Percentiles rank a stretch among this genome's conserved stretches.
Conservation (phyloP, 2,797 vertebrate genomes). For the Arctocebus calabarensis region DNA sequence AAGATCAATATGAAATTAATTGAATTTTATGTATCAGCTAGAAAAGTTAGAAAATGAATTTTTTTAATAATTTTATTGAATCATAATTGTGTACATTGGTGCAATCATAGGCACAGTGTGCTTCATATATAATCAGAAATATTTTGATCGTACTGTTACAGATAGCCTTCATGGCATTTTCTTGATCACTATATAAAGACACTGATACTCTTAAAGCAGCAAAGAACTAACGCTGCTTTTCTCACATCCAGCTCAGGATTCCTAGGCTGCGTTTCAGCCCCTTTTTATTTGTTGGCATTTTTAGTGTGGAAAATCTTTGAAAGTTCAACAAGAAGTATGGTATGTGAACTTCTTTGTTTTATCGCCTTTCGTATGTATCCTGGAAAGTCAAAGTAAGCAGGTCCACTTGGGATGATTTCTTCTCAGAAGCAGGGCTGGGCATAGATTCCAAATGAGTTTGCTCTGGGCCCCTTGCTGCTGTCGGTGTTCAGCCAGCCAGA, state of each 20-base stretch:
- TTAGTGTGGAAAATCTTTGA: conserved; percentile 30
- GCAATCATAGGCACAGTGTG: too few species aligned
- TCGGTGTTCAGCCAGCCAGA: not conserved
- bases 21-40: not conserved
- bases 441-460: not conserved
- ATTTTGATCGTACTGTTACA: too few species aligned
- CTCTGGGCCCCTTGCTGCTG: not conserved
- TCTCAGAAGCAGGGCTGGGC: not conserved
- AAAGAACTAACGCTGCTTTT: not conserved
- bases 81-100: too few species aligned
- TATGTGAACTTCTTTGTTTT: not conserved
- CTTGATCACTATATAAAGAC: too few species aligned
- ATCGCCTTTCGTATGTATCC: not conserved
- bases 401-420: not conserved
- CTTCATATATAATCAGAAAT: too few species aligned
- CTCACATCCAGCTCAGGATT: not conserved
- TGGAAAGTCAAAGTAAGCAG: not conserved
- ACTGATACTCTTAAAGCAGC: not conserved
- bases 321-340: not conserved
- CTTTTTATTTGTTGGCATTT: not conserved
- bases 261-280: fast-evolving
- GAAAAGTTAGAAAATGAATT: not conserved
- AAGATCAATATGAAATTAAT: not conserved
- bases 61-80: too few species aligned
- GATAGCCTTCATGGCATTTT: too few species aligned